Evolutionary conservation across 2,113 vertebrate species (phyloP).

Genomic region (rabbit (Oryctolagus cuniculus)): DNA sequence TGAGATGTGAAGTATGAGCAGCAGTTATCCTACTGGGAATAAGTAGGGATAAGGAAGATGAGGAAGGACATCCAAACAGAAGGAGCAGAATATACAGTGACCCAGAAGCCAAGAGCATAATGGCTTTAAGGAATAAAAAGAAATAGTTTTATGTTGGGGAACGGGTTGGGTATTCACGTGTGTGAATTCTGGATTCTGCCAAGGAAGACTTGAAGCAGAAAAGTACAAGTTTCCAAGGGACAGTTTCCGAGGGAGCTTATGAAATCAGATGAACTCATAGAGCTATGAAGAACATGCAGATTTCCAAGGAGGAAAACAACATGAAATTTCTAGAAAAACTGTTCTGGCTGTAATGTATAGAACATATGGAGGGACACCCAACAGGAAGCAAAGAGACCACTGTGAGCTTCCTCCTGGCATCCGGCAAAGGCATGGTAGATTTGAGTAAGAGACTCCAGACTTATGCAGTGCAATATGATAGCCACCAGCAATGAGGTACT

Average conservation of each 20-base stretch:
- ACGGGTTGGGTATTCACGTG: neutral
- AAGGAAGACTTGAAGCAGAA: constrained; percentile 32
- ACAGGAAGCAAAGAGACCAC: neutral
- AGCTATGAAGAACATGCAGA: neutral
- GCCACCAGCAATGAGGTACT: neutral
- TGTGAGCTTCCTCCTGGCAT: neutral
- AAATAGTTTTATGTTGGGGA: neutral
- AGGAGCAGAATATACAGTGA: constrained; percentile 22
- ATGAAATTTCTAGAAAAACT: constrained; percentile 46
- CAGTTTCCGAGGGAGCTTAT: neutral
- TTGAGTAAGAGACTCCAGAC: neutral
- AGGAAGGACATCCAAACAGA: neutral
- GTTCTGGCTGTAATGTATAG: neutral
- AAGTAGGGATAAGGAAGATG: neutral
- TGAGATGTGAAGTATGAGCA: neutral
- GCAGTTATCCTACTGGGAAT: neutral
- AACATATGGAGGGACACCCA: neutral
- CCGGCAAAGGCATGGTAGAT: neutral
- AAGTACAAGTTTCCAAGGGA: neutral
- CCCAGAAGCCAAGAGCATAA: neutral
- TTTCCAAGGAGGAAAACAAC: constrained; percentile 15
- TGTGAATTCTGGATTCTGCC: neutral
- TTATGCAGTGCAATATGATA: neutral
- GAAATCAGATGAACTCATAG: neutral
- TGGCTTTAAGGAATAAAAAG: neutral